A percentile compares a stretch with the other conserved stretches of the same genome.
Evolutionary conservation across 2,888 invertebrate species (phyloP).

Genomic region (Ophonus ardosiacus): DNA sequence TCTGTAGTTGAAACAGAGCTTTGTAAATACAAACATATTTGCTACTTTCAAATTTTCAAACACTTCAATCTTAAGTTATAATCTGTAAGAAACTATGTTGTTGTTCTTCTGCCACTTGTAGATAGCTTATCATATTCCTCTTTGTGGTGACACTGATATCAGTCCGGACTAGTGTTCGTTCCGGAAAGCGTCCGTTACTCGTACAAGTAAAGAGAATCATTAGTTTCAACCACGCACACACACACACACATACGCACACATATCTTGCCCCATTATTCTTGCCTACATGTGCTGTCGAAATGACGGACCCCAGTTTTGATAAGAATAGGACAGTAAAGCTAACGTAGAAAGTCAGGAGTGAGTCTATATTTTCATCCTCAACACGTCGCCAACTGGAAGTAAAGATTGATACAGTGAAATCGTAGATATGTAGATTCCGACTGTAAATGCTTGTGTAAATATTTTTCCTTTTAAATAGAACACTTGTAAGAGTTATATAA

Average conservation of each 20-base stretch:
- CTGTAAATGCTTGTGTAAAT: constrained; percentile 34
- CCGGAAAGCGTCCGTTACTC: constrained; percentile 58
- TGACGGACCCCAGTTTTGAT: constrained; percentile 38
- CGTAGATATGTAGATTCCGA: constrained; percentile 28
- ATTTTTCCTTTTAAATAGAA: constrained; percentile 44
- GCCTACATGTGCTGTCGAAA: constrained; percentile 51
- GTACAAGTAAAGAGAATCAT: constrained; percentile 57
- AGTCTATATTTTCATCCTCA: constrained; percentile 33
- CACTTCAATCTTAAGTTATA: too few species aligned
- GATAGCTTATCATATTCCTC: not conserved
- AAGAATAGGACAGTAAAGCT: not conserved
- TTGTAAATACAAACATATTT: too few species aligned
- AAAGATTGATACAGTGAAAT: constrained; percentile 48
- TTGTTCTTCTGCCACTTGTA: not conserved
- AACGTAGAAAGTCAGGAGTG: not conserved
- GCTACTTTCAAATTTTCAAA: too few species aligned
- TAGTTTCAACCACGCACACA: constrained; percentile 44
- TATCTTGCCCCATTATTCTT: constrained; percentile 36
- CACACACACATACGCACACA: constrained; percentile 25
- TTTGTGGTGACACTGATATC: constrained; percentile 28
- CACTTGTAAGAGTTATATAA: constrained; percentile 17
- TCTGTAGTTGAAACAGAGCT: too few species aligned
- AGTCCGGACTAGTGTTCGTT: constrained; percentile 39
- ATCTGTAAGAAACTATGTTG: too few species aligned
- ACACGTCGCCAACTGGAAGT: constrained; percentile 47